Conservation (phyloP, 2,113 vertebrate species). For the Cairina moschata region DNA sequence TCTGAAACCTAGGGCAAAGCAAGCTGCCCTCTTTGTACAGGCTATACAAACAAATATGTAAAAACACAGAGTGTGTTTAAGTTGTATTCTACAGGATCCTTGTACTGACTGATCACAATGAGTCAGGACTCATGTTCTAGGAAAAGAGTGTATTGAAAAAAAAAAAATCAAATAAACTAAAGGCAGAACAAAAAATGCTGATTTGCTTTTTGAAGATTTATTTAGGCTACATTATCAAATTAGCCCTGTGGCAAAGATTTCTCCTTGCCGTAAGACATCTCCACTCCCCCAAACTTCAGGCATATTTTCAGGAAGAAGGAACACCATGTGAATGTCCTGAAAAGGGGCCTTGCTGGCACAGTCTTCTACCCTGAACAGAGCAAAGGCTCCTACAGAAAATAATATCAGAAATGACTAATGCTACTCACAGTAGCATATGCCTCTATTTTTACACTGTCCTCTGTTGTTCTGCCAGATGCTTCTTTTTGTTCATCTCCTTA, state of each 20-base stretch:
- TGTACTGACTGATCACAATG: rapidly evolving
- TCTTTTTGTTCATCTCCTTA: slow-evolving; percentile 31
- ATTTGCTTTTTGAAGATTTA: neutral
- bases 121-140: neutral
- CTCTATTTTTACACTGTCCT: slow-evolving; percentile 49
- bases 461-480: slow-evolving; percentile 51
- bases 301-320: slow-evolving; percentile 33
- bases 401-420: slow-evolving; percentile 55
- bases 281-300: neutral
- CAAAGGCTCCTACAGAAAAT: slow-evolving; percentile 3
- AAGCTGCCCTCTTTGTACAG: rapidly evolving
- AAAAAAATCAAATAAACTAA: neutral
- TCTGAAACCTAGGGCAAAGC: neutral
- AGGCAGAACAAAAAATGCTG: neutral
- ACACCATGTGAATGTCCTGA: neutral
- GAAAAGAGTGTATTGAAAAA: neutral
- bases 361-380: neutral
- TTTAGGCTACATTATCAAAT: neutral
- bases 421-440: neutral
- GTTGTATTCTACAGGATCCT: neutral
- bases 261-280: neutral
- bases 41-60: neutral
- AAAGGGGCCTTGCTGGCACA: neutral
- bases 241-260: slow-evolving; percentile 1
- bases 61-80: neutral